Evolutionary conservation across 2,888 invertebrate genomes (phyloP).

Genomic region (Archaeoteleia sp.): DNA sequence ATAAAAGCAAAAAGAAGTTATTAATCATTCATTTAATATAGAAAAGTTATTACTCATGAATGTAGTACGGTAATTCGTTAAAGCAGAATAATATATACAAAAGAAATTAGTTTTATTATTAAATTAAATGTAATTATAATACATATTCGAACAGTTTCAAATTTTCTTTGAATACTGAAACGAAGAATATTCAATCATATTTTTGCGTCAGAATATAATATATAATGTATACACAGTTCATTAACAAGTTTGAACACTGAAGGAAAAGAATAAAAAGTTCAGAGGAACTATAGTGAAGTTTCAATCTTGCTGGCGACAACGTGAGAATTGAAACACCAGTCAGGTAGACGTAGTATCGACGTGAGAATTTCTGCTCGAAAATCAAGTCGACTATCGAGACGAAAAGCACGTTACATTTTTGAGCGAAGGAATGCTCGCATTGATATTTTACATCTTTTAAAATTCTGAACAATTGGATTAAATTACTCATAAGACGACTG

Average conservation of each 20-base stretch:
- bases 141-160: too few relatives aligned
- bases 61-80: too few relatives aligned
- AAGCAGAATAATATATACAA: too few relatives aligned
- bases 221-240: conserved; percentile 37
- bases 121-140: too few relatives aligned
- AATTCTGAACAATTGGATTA: conserved; percentile 30
- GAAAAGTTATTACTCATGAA: too few relatives aligned
- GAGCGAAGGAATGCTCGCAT: conserved; percentile 29
- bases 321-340: conserved; percentile 63
- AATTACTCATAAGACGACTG: too few relatives aligned
- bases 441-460: conserved; percentile 40
- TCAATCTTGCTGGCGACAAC: conserved; percentile 55
- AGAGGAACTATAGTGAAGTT: conserved; percentile 53
- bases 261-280: conserved; percentile 26
- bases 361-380: conserved; percentile 54
- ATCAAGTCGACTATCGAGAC: conserved; percentile 52
- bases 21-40: too few relatives aligned
- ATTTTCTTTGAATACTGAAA: too few relatives aligned
- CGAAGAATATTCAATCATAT: conserved; percentile 40
- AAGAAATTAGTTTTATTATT: too few relatives aligned
- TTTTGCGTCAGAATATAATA: conserved; percentile 20
- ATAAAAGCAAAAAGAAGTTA: neutral
- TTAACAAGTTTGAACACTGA: conserved; percentile 23
- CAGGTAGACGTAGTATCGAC: conserved; percentile 58
- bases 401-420: conserved; percentile 49